Percentiles rank a stretch among this genome's conserved stretches.
These are phyloP conservation scores for Melanerpes aurifrons DNA, from an alignment of 2,113 vertebrate species.

Conservation along the genomic window DNA sequence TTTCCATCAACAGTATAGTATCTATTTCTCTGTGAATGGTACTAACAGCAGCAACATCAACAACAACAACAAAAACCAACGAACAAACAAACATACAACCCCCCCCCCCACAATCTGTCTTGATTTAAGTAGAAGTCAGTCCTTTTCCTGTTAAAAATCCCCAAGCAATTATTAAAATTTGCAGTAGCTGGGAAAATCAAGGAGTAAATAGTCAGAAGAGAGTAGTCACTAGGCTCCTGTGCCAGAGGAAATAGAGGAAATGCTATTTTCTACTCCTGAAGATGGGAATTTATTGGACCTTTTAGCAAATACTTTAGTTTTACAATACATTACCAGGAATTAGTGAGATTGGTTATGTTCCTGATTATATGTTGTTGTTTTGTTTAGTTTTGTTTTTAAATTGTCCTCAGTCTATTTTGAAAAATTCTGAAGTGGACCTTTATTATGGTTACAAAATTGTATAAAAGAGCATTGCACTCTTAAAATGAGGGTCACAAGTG, in stretches of 20 bases:
- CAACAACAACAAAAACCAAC: not conserved
- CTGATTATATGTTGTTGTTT: slow-evolving; percentile 59
- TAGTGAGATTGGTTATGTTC: slow-evolving; percentile 77
- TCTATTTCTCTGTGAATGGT: not conserved
- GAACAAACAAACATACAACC: not conserved
- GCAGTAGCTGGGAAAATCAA: not conserved
- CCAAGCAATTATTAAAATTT: not conserved
- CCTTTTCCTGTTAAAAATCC: not conserved
- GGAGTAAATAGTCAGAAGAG: not conserved
- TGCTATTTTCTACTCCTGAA: slow-evolving; percentile 22
- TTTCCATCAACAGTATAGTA: not conserved
- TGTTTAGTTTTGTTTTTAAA: slow-evolving; percentile 21
- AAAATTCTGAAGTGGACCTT: slow-evolving; percentile 78
- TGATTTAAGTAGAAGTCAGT: not conserved
- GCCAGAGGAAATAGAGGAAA: slow-evolving; percentile 53
- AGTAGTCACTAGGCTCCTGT: slow-evolving; percentile 39
- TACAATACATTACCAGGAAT: slow-evolving; percentile 77
- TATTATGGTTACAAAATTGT: slow-evolving; percentile 78
- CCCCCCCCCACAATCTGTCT: not conserved
- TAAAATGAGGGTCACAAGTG: slow-evolving; percentile 83
- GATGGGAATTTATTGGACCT: slow-evolving; percentile 68
- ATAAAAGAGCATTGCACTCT: slow-evolving; percentile 69
- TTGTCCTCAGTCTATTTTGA: slow-evolving; percentile 72
- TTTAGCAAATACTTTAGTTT: slow-evolving; percentile 74
- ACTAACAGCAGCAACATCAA: not conserved